phyloP scores from a whole-genome alignment of 2,888 invertebrate genomes.

The Parochlus steinenii region DNA sequence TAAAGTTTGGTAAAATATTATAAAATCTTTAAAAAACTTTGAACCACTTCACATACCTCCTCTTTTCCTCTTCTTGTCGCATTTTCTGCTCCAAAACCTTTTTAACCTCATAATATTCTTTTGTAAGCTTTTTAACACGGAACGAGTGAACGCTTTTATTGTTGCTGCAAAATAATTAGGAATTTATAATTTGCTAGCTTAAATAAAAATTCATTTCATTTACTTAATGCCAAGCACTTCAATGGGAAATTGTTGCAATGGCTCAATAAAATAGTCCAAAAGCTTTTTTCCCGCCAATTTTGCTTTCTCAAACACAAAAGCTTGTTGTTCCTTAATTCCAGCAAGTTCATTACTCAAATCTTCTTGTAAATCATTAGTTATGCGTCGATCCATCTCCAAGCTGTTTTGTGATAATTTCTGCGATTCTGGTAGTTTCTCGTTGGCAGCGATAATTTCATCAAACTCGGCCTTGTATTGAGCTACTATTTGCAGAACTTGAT shows the following conservation, averaged over 20 bases:
- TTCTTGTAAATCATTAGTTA: constrained; percentile 41
- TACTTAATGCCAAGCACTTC: constrained; percentile 39
- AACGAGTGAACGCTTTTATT: constrained; percentile 37
- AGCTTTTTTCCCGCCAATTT: constrained; percentile 44
- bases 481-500: constrained; percentile 37
- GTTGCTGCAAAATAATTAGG: constrained; percentile 19
- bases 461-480: constrained; percentile 39
- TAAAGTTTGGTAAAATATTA: no score
- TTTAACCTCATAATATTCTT: constrained; percentile 37
- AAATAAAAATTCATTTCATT: background rate
- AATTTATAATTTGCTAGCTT: background rate
- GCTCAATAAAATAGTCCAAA: constrained; percentile 45
- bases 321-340: constrained; percentile 44
- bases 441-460: constrained; percentile 36
- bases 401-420: constrained; percentile 41
- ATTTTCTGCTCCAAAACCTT: constrained; percentile 40
- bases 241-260: constrained; percentile 47
- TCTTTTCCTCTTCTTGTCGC: constrained; percentile 33
- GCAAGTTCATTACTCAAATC: constrained; percentile 43
- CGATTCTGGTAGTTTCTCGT: constrained; percentile 39
- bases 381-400: constrained; percentile 49
- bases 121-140: constrained; percentile 43
- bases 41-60: constrained; percentile 21
- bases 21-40: no score
- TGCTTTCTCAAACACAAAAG: constrained; percentile 53